A percentile compares a stretch with the other conserved stretches of the same genome.
Evolutionary conservation across 2,797 vertebrate genomes (phyloP).

Genomic region (Hippoglossus hippoglossus): DNA sequence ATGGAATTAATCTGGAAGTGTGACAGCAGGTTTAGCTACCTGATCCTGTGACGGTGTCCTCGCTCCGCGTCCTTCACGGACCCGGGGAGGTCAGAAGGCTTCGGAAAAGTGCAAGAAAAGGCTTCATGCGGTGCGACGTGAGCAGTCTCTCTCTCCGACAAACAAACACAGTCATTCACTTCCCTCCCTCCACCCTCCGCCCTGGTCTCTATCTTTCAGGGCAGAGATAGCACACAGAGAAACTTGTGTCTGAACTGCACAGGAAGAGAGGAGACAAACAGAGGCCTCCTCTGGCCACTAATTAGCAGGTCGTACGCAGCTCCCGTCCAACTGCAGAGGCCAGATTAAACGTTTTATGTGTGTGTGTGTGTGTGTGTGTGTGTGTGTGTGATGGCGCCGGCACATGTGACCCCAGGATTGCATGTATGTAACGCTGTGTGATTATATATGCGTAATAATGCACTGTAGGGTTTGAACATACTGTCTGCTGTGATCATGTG

Average conservation of each 20-base stretch:
- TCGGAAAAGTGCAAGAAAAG: slow-evolving; percentile 22
- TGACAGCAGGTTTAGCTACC: slow-evolving; percentile 55
- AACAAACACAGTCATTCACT: slow-evolving; percentile 67
- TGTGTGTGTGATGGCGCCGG: slow-evolving; percentile 24
- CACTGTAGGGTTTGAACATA: slow-evolving; percentile 16
- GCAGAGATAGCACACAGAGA: slow-evolving; percentile 82
- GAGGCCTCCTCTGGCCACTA: slow-evolving; percentile 79
- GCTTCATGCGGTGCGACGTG: slow-evolving; percentile 12
- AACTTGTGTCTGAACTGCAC: slow-evolving; percentile 80
- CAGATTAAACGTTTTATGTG: slow-evolving; percentile 58
- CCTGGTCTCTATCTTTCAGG: slow-evolving; percentile 45
- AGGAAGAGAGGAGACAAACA: slow-evolving; percentile 86
- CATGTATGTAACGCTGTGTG: slow-evolving; percentile 38
- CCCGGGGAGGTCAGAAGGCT: slow-evolving; percentile 27
- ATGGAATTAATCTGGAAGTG: slow-evolving; percentile 25
- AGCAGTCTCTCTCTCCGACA: slow-evolving; percentile 43
- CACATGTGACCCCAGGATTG: slow-evolving; percentile 54
- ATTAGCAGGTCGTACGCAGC: slow-evolving; percentile 81
- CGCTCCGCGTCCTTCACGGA: slow-evolving; percentile 6
- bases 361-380: slow-evolving; percentile 10
- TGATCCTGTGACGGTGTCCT: slow-evolving; percentile 34
- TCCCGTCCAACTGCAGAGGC: slow-evolving; percentile 57
- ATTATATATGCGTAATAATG: slow-evolving; percentile 41
- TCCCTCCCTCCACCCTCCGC: slow-evolving; percentile 52
- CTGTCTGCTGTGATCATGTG: slow-evolving; percentile 39